A percentile compares a stretch with the other conserved stretches of the same genome.
Conservation (phyloP, 2,888 invertebrate species). For the Xylota sylvarum region DNA sequence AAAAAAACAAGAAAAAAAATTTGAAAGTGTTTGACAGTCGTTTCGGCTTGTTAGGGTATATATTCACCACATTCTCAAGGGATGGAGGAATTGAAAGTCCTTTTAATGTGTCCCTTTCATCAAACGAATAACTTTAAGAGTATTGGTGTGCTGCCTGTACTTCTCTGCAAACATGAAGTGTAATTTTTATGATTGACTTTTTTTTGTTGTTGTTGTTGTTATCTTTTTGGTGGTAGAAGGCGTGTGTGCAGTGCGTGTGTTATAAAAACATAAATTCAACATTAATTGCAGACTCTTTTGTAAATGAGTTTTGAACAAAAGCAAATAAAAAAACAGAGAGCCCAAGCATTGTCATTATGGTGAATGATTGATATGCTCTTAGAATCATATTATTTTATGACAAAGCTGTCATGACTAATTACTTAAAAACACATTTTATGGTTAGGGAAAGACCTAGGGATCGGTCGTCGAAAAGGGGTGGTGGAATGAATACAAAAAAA, state of each 20-base stretch:
- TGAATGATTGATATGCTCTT: constrained; percentile 36
- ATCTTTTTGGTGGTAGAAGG: neutral
- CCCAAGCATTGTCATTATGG: constrained; percentile 1
- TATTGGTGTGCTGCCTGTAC: constrained; percentile 32
- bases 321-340: neutral
- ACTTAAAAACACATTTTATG: constrained; percentile 22
- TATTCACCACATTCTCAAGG: constrained; percentile 12
- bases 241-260: constrained; percentile 34
- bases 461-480: neutral
- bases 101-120: constrained; percentile 27
- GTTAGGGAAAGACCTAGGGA: neutral
- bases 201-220: constrained; percentile 28
- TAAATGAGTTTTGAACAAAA: constrained; percentile 9
- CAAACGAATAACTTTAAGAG: constrained; percentile 17
- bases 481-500: neutral
- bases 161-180: constrained; percentile 65
- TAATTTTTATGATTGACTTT: constrained; percentile 71
- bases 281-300: constrained; percentile 13
- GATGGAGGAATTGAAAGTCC: constrained; percentile 18
- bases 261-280: neutral
- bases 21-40: constrained; percentile 5
- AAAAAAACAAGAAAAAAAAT: neutral
- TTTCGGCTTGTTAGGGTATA: constrained; percentile 6
- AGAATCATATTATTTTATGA: constrained; percentile 9
- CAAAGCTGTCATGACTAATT: constrained; percentile 33